Evolutionary conservation across 2,888 invertebrate genomes (phyloP).

Genomic region (Xanthorhoe spadicearia): DNA sequence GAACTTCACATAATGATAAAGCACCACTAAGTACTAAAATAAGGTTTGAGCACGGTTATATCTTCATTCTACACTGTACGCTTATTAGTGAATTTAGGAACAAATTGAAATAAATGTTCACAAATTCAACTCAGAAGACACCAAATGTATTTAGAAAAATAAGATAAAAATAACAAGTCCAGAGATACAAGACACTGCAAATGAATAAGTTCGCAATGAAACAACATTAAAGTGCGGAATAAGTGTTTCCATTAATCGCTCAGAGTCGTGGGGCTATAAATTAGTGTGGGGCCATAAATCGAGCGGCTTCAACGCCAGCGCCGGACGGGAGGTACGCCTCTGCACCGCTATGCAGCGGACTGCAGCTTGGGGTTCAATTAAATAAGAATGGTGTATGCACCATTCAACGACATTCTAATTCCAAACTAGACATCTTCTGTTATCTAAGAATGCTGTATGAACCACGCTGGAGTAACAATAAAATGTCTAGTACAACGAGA

Average conservation of each 20-base stretch:
- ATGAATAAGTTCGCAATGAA: conserved; percentile 39
- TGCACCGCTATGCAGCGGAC: conserved; percentile 44
- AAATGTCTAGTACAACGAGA: no score
- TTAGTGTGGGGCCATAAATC: conserved; percentile 73
- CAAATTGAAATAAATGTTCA: no score
- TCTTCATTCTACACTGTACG: no score
- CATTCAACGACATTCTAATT: not conserved
- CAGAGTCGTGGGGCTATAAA: conserved; percentile 61
- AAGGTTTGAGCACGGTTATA: no score
- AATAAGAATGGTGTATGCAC: conserved; percentile 22
- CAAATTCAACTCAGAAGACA: not conserved
- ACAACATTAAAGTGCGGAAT: conserved; percentile 42
- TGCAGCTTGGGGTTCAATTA: not conserved
- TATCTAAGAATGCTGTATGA: no score
- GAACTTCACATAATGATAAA: no score
- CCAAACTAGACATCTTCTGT: no score
- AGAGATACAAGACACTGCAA: conserved; percentile 19
- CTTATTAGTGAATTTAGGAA: no score
- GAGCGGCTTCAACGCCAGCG: conserved; percentile 60
- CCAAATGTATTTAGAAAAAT: not conserved
- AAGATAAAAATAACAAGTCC: not conserved
- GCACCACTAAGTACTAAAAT: no score
- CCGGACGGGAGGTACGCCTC: conserved; percentile 54
- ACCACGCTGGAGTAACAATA: no score
- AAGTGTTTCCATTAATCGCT: conserved; percentile 72